Base-by-base conservation (phyloP, 2,113 vertebrate species). In the Pollachius pollachius region DNA sequence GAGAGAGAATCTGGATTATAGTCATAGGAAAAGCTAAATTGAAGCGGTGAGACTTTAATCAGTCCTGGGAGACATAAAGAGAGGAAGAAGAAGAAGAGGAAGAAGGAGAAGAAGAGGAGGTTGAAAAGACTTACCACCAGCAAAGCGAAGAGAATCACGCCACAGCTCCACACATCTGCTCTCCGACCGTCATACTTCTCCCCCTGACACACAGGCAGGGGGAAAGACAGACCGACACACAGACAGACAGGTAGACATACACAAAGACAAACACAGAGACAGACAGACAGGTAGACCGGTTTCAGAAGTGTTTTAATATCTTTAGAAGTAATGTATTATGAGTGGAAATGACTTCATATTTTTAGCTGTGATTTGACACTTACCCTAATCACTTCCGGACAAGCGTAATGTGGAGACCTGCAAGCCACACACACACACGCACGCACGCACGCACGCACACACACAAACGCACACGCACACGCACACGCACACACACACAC, bases 401-500 rank as follows among this genome's bases (percentile, higher is more conserved):
- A 56, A n/a, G 54, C 54, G 54, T 56, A 56, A n/a, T 56, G 54
- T 56, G 54, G 54, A 16, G 54, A 56, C 54, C 54, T 58, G 25
- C 3, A 64, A n/a, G 59, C 27, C 11, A 57, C 62, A 13, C 64
- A 30, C 63, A 52, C 70, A 64, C 17, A 58, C 18, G 56, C 15
- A 34, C 57, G 52, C 27, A 52, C 34, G 25, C 23, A 17, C 27
- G 16, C 64, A 73, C 64, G 59, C 15, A 52, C 11, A 64, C n/a
- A 56, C 54, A 56, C 54, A 56, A 4, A 56, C 54, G 17, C 54
- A 54, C 48, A 52, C 13, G 30, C 7, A 27, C 27, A 59, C 23
- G 68, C 21, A 57, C 23, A 21, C 15, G 68, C 27, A 69, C 18
- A 73, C 37, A 68, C 8, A 13, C 41, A 56, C 5, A 59, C 13